Evolutionary conservation across 2,113 vertebrate species (phyloP), one percentile per base, ranked within the genome.

Genomic region (Rousettus leschenaultii): DNA sequence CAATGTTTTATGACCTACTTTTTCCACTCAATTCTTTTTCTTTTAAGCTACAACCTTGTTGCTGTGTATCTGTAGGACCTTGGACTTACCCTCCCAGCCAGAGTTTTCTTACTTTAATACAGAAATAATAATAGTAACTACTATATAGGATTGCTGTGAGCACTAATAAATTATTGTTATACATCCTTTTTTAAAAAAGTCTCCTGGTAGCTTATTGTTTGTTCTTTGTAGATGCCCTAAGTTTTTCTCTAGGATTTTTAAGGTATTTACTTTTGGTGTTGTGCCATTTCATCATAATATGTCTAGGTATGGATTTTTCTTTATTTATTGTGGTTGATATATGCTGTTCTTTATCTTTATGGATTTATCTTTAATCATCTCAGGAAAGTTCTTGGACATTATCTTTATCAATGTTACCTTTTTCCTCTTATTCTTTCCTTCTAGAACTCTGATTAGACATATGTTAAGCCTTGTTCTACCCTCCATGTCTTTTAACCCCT

Each of bases 101-200:
- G 75, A 87, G 22, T 61, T 91, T 92, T 48, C 77, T 94, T 88
- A 86, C 7, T 16, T 71, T 82, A 87, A 82, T 91, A 78, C 61
- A 89, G 74, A 77, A 86, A 74, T 78, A 91, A 93, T 85, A 80
- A 91, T 66, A 93, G 38, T 45, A 88, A 79, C 28, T 89, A 66
- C 40, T 68, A 33, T 18, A 7, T 18, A 74, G 14, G 4, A 43
- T 71, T 61, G 15, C 63, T 77, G 19, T 68, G 33, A 91, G 33
- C 30, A 82, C 24, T 38, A 57, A 79, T 79, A 91, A 70, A 70
- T 68, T 85, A 75, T 51, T 87, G 4, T 77, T 79, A 24, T 26
- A 38, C 65, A 43, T 48, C 26, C 8, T 79, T 77, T 70, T 55
- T 28, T 0, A 80, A 89, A 86, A 89, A 83, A 68, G 1, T 61